Evolutionary conservation across 2,888 invertebrate genomes (phyloP), one percentile per base, ranked within the genome.

Genomic region (Vanessa cardui): DNA sequence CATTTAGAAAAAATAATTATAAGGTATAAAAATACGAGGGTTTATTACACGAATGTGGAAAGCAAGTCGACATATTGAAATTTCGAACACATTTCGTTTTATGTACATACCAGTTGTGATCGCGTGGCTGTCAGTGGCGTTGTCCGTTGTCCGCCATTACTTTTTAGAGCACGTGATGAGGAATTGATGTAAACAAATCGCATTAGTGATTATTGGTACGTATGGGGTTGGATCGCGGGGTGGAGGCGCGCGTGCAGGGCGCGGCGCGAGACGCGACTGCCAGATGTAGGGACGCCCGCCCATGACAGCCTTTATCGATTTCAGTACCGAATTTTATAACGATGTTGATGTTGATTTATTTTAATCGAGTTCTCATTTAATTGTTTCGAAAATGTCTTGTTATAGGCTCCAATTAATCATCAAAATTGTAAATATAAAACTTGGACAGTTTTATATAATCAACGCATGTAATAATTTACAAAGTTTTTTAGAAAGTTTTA

Each of bases 191-290:
- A 83, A 83, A 83, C 83, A 83, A 83, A 80, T 82, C 77, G 77
- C 80, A 80, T 78, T 79, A 79, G 75, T 74, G 71, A 71, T 73
- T 75, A 74, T 76, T 73, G 72, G 73, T 74, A 76, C 74, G 74
- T 70, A 59, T 58, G 64, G 75, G 75, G 68, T 69, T 69, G 75
- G 72, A 69, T 71, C 76, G 75, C 73, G 71, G 66, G 74, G 72
- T 76, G 66, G 77, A 72, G 71, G 75, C 85, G 86, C 85, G 87
- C 86, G 86, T 70, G 71, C 78, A 69, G 82, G 80, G 78, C 86
- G 87, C 86, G 84, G 81, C 80, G 81, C 80, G 80, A 72, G 74
- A 72, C 74, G 77, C 80, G 84, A 88, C 87, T 88, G 86, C 71
- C 77, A 77, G 74, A 68, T 39, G 68, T 77, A 74, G 76, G 76